These are phyloP conservation scores for Antitype chi DNA, from an alignment of 2,888 invertebrate genomes.

Conservation along the genomic window DNA sequence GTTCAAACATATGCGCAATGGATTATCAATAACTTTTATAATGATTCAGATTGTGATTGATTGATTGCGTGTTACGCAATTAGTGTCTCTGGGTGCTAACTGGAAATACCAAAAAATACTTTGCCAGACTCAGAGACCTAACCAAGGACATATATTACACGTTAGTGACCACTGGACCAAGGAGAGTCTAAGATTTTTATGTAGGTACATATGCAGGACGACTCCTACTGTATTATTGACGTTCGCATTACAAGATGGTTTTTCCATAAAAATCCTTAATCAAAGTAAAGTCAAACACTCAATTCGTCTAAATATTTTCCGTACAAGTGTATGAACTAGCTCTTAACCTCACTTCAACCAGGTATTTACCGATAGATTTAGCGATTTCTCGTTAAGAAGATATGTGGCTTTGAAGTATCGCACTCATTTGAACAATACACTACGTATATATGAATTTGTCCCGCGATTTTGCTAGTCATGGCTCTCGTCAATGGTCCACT, in stretches of 20 bases:
- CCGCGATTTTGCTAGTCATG: conserved; percentile 4
- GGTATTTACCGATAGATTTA: conserved; percentile 24
- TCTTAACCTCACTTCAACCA: conserved; percentile 22
- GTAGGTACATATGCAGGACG: not conserved
- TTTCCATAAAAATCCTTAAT: conserved; percentile 13
- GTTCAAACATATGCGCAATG: too few relatives aligned
- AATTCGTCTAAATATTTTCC: conserved; percentile 11
- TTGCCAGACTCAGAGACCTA: not conserved
- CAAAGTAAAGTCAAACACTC: conserved; percentile 28
- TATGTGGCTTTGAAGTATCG: conserved; percentile 1
- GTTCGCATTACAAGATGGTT: conserved; percentile 15
- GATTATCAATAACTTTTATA: too few relatives aligned
- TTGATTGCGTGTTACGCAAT: too few relatives aligned
- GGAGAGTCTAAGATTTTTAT: not conserved
- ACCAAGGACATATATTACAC: not conserved
- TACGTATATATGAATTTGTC: not conserved
- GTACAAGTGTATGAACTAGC: conserved; percentile 4
- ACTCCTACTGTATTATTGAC: not conserved
- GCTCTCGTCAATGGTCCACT: not conserved
- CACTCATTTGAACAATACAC: not conserved
- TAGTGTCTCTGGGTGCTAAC: not conserved
- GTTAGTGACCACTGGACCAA: not conserved
- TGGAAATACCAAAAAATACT: not conserved
- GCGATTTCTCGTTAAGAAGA: not conserved
- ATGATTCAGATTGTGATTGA: too few relatives aligned